Evolutionary conservation across 2,888 invertebrate genomes (phyloP).

Genomic region (Eurois occulta): DNA sequence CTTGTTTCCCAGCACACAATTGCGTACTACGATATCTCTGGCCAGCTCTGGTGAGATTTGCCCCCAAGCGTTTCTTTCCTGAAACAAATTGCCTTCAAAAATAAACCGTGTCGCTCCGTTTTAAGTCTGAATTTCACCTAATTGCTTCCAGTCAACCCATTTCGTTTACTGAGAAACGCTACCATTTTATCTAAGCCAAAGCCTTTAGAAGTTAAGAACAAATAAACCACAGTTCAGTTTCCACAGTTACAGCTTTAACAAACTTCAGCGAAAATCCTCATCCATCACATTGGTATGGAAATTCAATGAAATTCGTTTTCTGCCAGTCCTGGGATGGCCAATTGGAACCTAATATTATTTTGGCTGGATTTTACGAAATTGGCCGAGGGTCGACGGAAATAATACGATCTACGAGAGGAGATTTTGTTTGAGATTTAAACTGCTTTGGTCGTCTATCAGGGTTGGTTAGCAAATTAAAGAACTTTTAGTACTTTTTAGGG

Average conservation of each 20-base stretch:
- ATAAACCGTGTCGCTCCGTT: background rate
- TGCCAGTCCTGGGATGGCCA: slow-evolving; percentile 51
- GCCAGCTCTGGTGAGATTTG: background rate
- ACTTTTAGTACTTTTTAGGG: background rate
- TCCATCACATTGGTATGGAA: slow-evolving; percentile 52
- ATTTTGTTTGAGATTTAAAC: slow-evolving; percentile 31
- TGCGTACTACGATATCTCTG: background rate
- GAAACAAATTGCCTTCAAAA: background rate
- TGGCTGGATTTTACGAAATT: slow-evolving; percentile 54
- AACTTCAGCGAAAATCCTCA: slow-evolving; percentile 34
- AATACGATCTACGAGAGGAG: slow-evolving; percentile 37
- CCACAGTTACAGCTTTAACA: slow-evolving; percentile 21
- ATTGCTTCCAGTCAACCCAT: background rate
- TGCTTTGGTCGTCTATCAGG: background rate
- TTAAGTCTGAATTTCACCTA: background rate
- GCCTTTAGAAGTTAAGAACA: background rate
- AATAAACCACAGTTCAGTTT: slow-evolving; percentile 2
- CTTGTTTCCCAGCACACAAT: background rate
- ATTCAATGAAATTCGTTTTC: slow-evolving; percentile 62
- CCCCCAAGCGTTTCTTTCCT: background rate
- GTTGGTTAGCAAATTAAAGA: no score
- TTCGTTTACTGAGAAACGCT: background rate
- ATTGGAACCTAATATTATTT: slow-evolving; percentile 63
- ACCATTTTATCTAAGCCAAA: background rate
- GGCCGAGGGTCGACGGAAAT: slow-evolving; percentile 33